A percentile compares a stretch with the other conserved stretches of the same genome.
Evolutionary conservation across 2,113 vertebrate genomes (phyloP).

Genomic region (Hyperopisus bebe): DNA sequence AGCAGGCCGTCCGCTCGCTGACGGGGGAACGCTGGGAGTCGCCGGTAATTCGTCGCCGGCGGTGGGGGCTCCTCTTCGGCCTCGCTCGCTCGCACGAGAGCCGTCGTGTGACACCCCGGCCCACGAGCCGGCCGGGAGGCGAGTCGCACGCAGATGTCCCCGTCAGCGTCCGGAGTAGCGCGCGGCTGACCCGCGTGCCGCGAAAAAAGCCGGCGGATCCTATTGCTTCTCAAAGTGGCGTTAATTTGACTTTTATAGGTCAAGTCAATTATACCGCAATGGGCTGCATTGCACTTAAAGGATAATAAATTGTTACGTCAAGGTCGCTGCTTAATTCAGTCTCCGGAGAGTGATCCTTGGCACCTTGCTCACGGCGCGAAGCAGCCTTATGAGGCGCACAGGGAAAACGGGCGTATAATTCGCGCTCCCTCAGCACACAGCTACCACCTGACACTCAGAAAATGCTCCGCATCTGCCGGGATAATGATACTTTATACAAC

Average conservation of each 20-base stretch:
- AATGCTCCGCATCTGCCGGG: background rate
- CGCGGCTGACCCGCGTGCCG: background rate
- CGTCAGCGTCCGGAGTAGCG: no score
- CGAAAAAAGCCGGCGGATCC: background rate
- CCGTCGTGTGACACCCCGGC: background rate
- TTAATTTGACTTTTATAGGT: constrained; percentile 19
- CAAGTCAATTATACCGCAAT: constrained; percentile 9
- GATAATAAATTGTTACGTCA: constrained; percentile 4
- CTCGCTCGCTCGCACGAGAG: background rate
- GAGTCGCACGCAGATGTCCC: background rate
- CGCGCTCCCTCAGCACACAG: background rate
- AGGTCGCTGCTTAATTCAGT: constrained; percentile 6
- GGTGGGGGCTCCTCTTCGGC: background rate
- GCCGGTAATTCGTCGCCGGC: constrained; percentile 3
- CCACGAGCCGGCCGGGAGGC: background rate
- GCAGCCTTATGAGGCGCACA: background rate
- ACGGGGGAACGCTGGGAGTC: constrained; percentile 14
- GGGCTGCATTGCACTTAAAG: background rate
- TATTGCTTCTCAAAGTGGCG: constrained; percentile 10
- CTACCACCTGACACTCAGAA: background rate
- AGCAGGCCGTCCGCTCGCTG: constrained; percentile 23
- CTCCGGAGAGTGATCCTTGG: background rate
- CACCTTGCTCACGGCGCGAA: background rate
- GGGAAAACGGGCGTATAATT: background rate
- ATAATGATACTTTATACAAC: background rate